A percentile compares a stretch with the other conserved stretches of the same genome.
These are phyloP conservation scores for Seriola rivoliana DNA, from an alignment of 2,113 vertebrate genomes.

Conservation along the genomic window DNA sequence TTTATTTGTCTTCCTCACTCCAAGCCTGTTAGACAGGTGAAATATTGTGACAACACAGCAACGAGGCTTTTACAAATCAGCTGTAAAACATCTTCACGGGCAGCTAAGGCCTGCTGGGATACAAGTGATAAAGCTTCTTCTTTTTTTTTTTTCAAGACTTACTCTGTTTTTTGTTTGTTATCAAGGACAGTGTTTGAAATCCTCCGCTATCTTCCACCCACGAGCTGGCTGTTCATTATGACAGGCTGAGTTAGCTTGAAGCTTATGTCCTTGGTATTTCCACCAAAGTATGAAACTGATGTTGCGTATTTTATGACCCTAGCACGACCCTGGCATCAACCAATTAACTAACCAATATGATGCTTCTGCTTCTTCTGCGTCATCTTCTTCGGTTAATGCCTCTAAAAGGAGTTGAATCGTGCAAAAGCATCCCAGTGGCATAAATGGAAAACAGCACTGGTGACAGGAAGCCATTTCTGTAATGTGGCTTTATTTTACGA, in stretches of 20 bases:
- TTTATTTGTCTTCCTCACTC: conserved; percentile 51
- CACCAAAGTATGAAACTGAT: background rate
- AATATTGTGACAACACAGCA: background rate
- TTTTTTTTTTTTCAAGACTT: conserved; percentile 30
- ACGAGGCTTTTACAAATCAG: conserved; percentile 57
- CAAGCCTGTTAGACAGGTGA: conserved; percentile 41
- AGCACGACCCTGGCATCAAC: conserved; percentile 3
- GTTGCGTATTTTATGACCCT: conserved; percentile 9
- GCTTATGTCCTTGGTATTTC: conserved; percentile 30
- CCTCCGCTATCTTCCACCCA: conserved; percentile 1
- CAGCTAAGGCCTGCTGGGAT: conserved; percentile 38
- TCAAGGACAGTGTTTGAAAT: conserved; percentile 51
- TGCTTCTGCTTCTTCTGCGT: background rate
- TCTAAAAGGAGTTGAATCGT: background rate
- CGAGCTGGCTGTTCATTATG: conserved; percentile 25
- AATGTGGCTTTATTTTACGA: background rate
- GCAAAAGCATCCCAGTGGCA: background rate
- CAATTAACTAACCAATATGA: background rate
- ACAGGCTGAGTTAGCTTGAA: conserved; percentile 25
- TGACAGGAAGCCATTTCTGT: background rate
- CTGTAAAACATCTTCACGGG: conserved; percentile 41
- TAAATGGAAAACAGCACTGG: background rate
- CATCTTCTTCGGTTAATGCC: background rate
- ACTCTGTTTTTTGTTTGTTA: conserved; percentile 33
- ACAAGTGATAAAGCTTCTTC: conserved; percentile 23